Base-by-base conservation (phyloP, 2,888 invertebrate genomes). In the Thymelicus sylvestris region DNA sequence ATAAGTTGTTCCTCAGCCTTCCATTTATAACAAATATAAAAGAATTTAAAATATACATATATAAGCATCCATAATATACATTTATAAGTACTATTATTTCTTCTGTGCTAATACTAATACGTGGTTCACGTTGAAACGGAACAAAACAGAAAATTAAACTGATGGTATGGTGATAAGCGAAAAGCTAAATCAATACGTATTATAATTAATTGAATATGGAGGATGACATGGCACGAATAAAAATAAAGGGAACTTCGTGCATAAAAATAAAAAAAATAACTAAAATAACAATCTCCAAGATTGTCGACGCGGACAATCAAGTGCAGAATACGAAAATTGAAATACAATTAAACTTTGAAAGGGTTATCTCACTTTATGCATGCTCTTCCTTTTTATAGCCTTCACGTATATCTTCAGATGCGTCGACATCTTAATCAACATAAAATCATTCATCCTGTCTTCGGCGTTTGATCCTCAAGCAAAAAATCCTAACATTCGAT, bases 401-500 rank as follows among this genome's bases (percentile, higher is more conserved):
- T 52, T 3, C n/a, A 24, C 8, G 44, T 12, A 44, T 55, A 55
- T 55, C 55, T 55, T 24, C 12, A 24, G 7, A 55, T 55, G 19
- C 7, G 44, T 41, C 57, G 44, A 66, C 55, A 55, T 55, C 44
- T 50, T 24, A 13, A 66, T 57, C 31, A 48, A 19, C 52, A 55
- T 55, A 64, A 24, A 52, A 38, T 44, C 61, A 61, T 52, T 63
- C 7, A 55, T 55, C 44, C 55, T 59, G 57, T 57, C 31, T 7
- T 24, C 19, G 24, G 5, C n/a, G n/a, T 66, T 47, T 52, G 66
- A 59, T 66, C 59, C 59, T 57, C 50, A n/a, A 31, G 39, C 1
- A n/a, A 57, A 12, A 24, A 19, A 41, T 44, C 44, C 31, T 44
- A 66, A 52, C 31, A 41, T 24, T 38, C n/a, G 13, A 19, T 31